These are phyloP conservation scores for Periplaneta americana DNA, from an alignment of 1,140 invertebrate species.

Conservation along the genomic window DNA sequence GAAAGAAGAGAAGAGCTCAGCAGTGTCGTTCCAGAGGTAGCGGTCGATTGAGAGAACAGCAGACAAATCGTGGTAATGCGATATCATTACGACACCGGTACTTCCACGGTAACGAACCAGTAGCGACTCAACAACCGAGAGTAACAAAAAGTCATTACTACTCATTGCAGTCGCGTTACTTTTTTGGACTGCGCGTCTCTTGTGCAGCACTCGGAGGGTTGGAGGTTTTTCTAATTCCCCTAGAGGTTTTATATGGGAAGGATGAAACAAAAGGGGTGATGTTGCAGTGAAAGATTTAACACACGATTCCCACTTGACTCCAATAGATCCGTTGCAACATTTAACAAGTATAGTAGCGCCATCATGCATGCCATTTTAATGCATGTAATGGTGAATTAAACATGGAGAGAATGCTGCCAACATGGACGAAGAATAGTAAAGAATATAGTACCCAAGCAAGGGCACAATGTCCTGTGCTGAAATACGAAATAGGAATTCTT, in stretches of 20 bases:
- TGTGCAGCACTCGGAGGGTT: neutral
- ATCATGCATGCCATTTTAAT: neutral
- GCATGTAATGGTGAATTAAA: neutral
- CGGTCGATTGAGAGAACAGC: neutral
- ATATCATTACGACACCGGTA: neutral
- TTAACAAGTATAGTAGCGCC: neutral
- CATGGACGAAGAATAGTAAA: neutral
- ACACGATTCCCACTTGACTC: neutral
- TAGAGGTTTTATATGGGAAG: neutral
- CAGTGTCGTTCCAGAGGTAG: neutral
- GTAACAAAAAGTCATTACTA: neutral
- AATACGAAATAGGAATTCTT: too few relatives aligned
- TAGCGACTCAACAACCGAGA: neutral
- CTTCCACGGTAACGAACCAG: neutral
- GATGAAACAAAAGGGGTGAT: neutral
- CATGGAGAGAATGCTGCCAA: neutral
- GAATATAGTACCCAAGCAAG: too few relatives aligned
- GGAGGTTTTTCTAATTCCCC: neutral
- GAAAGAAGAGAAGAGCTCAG: too few relatives aligned
- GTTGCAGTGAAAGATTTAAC: neutral
- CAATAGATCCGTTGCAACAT: neutral
- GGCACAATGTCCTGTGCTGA: too few relatives aligned
- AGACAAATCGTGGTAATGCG: neutral
- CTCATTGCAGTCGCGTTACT: neutral
- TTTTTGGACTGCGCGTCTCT: too few relatives aligned